A percentile compares a stretch with the other conserved stretches of the same genome.
Conservation (phyloP, 2,113 vertebrate species). For the cat (Felis catus) region F.catus_Fca126_mat1.0 CM031416.1:51228001-51228500, state of each 20-base stretch:
- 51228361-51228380: no score
- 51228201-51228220: background rate
- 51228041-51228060: background rate
- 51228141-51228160: background rate
- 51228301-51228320: no score
- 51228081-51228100: background rate
- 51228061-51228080: background rate
- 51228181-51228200: background rate
- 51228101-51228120: background rate
- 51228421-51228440: no score
- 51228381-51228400: no score
- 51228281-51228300: no score
- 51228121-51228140: no score
- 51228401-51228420: no score
- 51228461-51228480: no score
- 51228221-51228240: background rate
- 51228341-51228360: no score
- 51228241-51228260: background rate
- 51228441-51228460: no score
- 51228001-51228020: background rate
- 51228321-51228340: no score
- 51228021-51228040: background rate
- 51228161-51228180: background rate
- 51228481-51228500: no score
- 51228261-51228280: background rate